Evolutionary conservation across 1,140 invertebrate species (phyloP).

Genomic region (Eubasilissa regina): DNA sequence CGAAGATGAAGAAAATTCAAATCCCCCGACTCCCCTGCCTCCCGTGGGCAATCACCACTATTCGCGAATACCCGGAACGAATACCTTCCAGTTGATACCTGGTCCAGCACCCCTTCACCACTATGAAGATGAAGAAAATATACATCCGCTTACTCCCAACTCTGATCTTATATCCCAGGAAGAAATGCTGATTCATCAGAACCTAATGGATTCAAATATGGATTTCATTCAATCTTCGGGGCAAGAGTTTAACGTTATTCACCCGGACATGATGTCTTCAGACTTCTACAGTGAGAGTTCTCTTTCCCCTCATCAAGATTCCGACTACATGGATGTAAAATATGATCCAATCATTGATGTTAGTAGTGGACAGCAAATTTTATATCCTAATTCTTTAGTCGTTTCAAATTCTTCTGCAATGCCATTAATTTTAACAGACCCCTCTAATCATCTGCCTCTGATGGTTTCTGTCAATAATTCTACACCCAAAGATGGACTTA

Average conservation of each 20-base stretch:
- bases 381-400: conserved; percentile 35
- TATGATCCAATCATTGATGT: conserved; percentile 40
- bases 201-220: conserved; percentile 66
- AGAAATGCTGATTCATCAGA: conserved; percentile 63
- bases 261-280: conserved; percentile 59
- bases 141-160: conserved; percentile 68
- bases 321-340: conserved; percentile 49
- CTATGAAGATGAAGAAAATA: conserved; percentile 68
- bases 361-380: conserved; percentile 14
- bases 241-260: conserved; percentile 69
- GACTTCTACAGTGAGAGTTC: conserved; percentile 57
- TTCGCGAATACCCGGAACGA: conserved; percentile 66
- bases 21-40: conserved; percentile 67
- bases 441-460: conserved; percentile 1
- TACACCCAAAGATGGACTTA: conserved; percentile 9
- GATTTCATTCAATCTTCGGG: conserved; percentile 67
- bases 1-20: conserved; percentile 69
- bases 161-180: conserved; percentile 69
- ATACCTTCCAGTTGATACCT: conserved; percentile 68
- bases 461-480: conserved; percentile 14
- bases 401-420: conserved; percentile 12
- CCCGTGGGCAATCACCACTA: conserved; percentile 62
- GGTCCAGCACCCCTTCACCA: conserved; percentile 64
- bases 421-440: conserved; percentile 34
- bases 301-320: conserved; percentile 50